Evolutionary conservation across 1,140 invertebrate genomes (phyloP).

Genomic region (Maniola jurtina): DNA sequence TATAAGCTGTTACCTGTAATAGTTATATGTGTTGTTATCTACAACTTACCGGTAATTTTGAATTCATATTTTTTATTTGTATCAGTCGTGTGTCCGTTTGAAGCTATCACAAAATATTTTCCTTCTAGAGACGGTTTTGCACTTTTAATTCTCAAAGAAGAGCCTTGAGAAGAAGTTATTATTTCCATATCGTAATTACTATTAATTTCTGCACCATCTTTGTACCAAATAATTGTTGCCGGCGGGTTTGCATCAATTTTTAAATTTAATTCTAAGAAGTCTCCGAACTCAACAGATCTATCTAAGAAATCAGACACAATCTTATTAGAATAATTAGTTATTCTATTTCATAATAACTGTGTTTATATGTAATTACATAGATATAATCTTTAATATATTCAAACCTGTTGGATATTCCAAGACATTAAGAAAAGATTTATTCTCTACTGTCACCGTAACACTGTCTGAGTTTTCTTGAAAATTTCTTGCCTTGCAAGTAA

Average conservation of each 20-base stretch:
- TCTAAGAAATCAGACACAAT: slow-evolving; percentile 19
- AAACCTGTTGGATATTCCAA: slow-evolving; percentile 15
- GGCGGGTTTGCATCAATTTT: slow-evolving; percentile 37
- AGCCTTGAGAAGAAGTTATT: slow-evolving; percentile 24
- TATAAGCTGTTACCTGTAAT: too few species aligned
- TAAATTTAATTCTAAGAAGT: slow-evolving; percentile 30
- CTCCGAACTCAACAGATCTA: slow-evolving; percentile 28
- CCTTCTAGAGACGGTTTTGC: slow-evolving; percentile 30
- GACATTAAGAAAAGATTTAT: slow-evolving; percentile 1
- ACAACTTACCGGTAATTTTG: not conserved
- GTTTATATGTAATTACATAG: too few species aligned
- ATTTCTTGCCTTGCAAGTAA: too few species aligned
- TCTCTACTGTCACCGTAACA: not conserved
- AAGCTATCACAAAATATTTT: slow-evolving; percentile 33
- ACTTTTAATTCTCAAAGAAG: slow-evolving; percentile 32
- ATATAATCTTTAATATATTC: too few species aligned
- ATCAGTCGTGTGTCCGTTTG: slow-evolving; percentile 17
- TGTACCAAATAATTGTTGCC: slow-evolving; percentile 37
- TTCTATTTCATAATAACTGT: too few species aligned
- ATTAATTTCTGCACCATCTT: slow-evolving; percentile 21
- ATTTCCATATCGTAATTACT: slow-evolving; percentile 23
- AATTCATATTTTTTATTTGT: slow-evolving; percentile 20
- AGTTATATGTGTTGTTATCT: too few species aligned
- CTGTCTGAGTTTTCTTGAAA: too few species aligned
- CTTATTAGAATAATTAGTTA: too few species aligned